A percentile compares a stretch with the other conserved stretches of the same genome.
Conservation (phyloP, 2,797 vertebrate genomes). For the Protosalanx chinensis region DNA sequence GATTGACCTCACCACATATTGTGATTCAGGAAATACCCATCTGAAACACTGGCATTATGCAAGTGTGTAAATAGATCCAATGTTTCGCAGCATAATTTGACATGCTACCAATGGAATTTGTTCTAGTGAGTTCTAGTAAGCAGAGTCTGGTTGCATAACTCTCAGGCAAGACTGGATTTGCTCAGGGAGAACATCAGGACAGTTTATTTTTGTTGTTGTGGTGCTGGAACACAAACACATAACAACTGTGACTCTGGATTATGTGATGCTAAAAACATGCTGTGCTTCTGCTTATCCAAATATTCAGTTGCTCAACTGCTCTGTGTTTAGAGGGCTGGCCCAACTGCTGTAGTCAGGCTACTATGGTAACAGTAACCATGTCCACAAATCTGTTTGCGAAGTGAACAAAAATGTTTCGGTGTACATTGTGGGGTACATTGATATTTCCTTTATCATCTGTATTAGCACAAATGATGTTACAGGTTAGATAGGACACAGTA, state of each 20-base stretch:
- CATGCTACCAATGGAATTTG: no score
- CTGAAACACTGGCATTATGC: no score
- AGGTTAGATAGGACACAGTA: no score
- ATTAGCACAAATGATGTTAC: no score
- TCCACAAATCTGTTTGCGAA: conserved; percentile 87
- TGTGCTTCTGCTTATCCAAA: conserved; percentile 75
- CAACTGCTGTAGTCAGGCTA: conserved; percentile 85
- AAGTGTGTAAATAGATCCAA: conserved; percentile 14
- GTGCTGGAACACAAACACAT: conserved; percentile 65
- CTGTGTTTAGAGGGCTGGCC: conserved; percentile 80
- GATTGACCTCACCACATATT: no score
- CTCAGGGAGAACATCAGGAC: conserved; percentile 18
- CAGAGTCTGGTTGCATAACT: no score
- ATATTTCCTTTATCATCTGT: no score
- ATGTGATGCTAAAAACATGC: conserved; percentile 70
- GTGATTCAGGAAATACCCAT: no score
- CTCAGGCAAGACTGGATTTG: conserved; percentile 30
- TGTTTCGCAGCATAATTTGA: no score
- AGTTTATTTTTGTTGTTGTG: conserved; percentile 60
- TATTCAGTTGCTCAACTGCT: conserved; percentile 85
- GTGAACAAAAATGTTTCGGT: conserved; percentile 61
- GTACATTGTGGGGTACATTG: no score
- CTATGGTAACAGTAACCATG: conserved; percentile 94
- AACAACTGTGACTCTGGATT: conserved; percentile 62
- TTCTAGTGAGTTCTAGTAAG: no score